These are phyloP conservation scores for Cranoglanis bouderius DNA, from an alignment of 2,113 vertebrate genomes.

Conservation along the genomic window DNA sequence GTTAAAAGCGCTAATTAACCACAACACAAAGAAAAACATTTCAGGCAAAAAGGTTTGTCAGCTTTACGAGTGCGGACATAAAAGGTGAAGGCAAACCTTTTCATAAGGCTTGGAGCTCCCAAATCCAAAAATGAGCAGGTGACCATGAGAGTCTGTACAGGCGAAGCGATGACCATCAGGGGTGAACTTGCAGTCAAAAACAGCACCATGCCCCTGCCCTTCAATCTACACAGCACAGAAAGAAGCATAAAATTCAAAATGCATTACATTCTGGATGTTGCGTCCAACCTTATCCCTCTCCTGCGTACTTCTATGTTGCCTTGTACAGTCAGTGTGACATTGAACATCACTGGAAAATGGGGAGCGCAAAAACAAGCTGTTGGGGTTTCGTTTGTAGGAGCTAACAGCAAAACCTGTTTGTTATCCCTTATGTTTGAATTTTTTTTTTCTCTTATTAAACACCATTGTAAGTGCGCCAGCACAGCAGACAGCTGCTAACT, in stretches of 20 bases:
- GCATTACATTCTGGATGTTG: background rate
- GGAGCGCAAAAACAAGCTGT: too few species aligned
- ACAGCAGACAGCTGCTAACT: background rate
- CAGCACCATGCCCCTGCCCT: slow-evolving; percentile 94
- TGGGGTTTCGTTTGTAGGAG: too few species aligned
- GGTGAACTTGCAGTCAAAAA: slow-evolving; percentile 98
- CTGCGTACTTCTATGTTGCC: background rate
- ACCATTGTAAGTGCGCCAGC: background rate
- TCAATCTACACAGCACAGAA: slow-evolving; percentile 80
- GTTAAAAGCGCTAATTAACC: background rate
- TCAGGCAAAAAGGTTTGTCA: background rate
- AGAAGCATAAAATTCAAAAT: slow-evolving; percentile 7
- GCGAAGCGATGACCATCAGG: slow-evolving; percentile 94
- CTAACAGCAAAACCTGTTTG: background rate
- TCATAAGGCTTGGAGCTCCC: slow-evolving; percentile 91
- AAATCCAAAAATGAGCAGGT: slow-evolving; percentile 94
- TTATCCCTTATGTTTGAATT: background rate
- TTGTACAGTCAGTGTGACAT: background rate
- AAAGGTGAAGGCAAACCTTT: slow-evolving; percentile 76
- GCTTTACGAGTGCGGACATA: background rate
- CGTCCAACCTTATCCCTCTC: background rate
- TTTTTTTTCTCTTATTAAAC: background rate
- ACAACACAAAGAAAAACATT: background rate
- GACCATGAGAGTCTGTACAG: slow-evolving; percentile 95
- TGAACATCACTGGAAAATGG: background rate